phyloP scores from a whole-genome alignment of 2,888 invertebrate species.

The Strigamia maritima region DNA sequence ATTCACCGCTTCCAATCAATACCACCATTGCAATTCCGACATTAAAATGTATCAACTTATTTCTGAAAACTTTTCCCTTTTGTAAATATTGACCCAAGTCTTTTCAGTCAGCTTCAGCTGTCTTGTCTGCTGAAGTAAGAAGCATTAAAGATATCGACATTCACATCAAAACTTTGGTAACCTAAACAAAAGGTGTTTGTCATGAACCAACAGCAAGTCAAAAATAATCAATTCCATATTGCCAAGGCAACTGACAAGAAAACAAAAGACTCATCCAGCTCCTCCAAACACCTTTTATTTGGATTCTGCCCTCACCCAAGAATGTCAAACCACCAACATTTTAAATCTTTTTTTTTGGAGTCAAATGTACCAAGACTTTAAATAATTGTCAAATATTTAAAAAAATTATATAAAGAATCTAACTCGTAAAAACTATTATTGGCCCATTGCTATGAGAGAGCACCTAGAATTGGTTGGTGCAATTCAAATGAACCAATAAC shows the following conservation, averaged over 20 bases:
- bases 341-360: too few relatives aligned
- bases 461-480: too few relatives aligned
- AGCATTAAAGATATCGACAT: conserved; percentile 3
- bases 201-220: background rate
- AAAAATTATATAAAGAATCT: too few relatives aligned
- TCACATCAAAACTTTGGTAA: background rate
- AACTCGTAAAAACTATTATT: too few relatives aligned
- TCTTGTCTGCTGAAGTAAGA: background rate
- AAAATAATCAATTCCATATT: background rate
- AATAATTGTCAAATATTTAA: too few relatives aligned
- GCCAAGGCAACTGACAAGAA: background rate
- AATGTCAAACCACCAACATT: background rate
- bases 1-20: background rate
- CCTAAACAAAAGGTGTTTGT: background rate
- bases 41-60: background rate
- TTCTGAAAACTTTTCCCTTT: background rate
- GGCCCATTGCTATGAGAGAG: too few relatives aligned
- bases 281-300: too few relatives aligned
- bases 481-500: too few relatives aligned
- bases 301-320: background rate
- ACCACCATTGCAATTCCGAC: background rate
- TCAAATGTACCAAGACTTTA: too few relatives aligned
- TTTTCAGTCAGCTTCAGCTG: background rate
- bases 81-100: background rate
- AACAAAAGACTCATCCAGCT: conserved; percentile 52